phyloP scores from a whole-genome alignment of 2,888 invertebrate genomes.

The Meiosimyza platycephala region DNA sequence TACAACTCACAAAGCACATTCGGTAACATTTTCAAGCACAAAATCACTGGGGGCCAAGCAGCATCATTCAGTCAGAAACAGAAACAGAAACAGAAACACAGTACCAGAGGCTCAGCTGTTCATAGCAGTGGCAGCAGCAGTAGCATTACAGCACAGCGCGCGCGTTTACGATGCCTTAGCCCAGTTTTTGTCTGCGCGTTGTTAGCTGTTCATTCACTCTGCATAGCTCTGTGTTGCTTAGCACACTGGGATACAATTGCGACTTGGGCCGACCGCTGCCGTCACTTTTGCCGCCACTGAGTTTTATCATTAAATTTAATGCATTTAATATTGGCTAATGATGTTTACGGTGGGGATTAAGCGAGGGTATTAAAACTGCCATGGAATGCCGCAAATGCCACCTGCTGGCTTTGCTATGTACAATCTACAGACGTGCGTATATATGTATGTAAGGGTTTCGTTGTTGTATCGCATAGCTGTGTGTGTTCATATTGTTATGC shows the following conservation, averaged over 20 bases:
- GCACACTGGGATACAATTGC: not conserved
- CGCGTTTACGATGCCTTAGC: not conserved
- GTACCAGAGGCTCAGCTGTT: too few species aligned
- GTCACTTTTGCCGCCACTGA: constrained; percentile 16
- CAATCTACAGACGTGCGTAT: too few species aligned
- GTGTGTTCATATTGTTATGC: constrained; percentile 6
- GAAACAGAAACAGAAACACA: too few species aligned
- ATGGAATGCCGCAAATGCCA: constrained; percentile 57
- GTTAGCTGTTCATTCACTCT: constrained; percentile 1
- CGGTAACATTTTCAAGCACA: too few species aligned
- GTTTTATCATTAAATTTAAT: constrained; percentile 66
- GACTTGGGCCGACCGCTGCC: not conserved
- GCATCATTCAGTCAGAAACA: too few species aligned
- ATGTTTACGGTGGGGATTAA: constrained; percentile 66
- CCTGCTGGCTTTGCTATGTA: constrained; percentile 47
- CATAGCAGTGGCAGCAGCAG: too few species aligned
- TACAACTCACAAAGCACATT: too few species aligned
- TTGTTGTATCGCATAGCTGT: not conserved
- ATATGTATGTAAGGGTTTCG: too few species aligned
- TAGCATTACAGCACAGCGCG: not conserved
- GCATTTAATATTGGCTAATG: constrained; percentile 68
- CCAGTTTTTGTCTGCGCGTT: not conserved
- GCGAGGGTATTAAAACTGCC: constrained; percentile 61
- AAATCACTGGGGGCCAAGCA: too few species aligned
- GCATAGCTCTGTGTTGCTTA: not conserved